Percentiles rank a stretch among this genome's conserved stretches.
These are phyloP conservation scores for Mallateleia sp. DNA, from an alignment of 2,888 invertebrate species.

Conservation along the genomic window DNA sequence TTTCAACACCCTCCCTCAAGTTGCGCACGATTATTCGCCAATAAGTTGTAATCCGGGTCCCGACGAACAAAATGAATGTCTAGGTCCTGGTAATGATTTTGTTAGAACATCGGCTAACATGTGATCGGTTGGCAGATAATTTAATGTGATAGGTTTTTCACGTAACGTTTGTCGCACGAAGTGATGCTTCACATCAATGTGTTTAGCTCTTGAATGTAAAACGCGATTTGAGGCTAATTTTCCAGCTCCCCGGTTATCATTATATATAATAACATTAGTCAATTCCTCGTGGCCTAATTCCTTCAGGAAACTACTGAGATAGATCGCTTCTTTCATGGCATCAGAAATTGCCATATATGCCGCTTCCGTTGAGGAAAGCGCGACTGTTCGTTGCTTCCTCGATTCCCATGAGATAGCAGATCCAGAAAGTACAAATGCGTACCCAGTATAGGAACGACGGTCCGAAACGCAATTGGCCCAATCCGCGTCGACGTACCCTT, in stretches of 20 bases:
- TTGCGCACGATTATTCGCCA: neutral
- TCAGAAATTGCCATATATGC: constrained; percentile 2
- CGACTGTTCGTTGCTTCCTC: too few relatives aligned
- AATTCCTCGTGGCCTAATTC: neutral
- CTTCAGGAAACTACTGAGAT: constrained; percentile 4
- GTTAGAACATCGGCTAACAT: constrained; percentile 48
- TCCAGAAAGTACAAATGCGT: constrained; percentile 34
- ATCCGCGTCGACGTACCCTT: constrained; percentile 82
- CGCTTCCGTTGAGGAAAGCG: constrained; percentile 30
- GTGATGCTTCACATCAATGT: constrained; percentile 36
- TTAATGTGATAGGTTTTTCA: neutral
- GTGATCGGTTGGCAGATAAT: constrained; percentile 19
- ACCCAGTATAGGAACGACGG: constrained; percentile 72
- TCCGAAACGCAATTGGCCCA: constrained; percentile 68
- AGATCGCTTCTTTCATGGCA: constrained; percentile 33
- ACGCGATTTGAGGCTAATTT: constrained; percentile 22
- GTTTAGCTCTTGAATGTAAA: constrained; percentile 22
- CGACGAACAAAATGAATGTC: neutral
- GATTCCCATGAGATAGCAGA: constrained; percentile 28
- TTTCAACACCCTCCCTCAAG: constrained; percentile 3
- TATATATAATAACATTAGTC: constrained; percentile 2
- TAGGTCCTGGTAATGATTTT: constrained; percentile 9
- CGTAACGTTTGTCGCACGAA: constrained; percentile 24
- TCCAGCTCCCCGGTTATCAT: constrained; percentile 36
- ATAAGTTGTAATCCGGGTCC: neutral